A percentile compares a stretch with the other conserved stretches of the same genome.
Evolutionary conservation across 2,888 invertebrate species (phyloP).

Genomic region (Tolmerus cingulatus): DNA sequence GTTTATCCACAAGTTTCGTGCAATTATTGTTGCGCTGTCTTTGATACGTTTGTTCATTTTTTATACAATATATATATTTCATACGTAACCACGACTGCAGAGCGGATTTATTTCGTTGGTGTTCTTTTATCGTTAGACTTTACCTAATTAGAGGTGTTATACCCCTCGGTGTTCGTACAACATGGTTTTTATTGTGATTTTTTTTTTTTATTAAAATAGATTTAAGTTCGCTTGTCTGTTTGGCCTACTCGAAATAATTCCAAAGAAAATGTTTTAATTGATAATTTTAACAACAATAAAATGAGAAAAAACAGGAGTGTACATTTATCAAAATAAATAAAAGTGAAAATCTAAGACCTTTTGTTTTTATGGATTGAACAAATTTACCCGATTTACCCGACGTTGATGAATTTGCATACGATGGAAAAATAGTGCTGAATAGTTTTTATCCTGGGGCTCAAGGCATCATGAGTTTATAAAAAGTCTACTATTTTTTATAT

Average conservation of each 20-base stretch:
- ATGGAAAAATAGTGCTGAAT: no score
- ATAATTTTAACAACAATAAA: constrained; percentile 18
- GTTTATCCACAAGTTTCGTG: not conserved
- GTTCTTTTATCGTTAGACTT: not conserved
- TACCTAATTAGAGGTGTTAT: not conserved
- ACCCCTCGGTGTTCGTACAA: not conserved
- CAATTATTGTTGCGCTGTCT: not conserved
- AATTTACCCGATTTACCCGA: not conserved
- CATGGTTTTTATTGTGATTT: constrained; percentile 10
- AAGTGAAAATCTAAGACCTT: not conserved
- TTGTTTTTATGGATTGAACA: not conserved
- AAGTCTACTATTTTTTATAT: not conserved
- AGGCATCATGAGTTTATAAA: not conserved
- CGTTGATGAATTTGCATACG: no score
- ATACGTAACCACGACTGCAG: not conserved
- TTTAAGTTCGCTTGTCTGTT: constrained; percentile 7
- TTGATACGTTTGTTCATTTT: not conserved
- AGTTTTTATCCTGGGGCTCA: no score
- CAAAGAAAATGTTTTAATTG: constrained; percentile 10
- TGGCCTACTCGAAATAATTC: constrained; percentile 1
- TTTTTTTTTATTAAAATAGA: not conserved
- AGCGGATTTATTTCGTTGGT: not conserved
- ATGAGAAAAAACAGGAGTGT: constrained; percentile 15
- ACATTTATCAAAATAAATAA: constrained; percentile 26
- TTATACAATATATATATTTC: not conserved